Evolutionary conservation across 2,113 vertebrate species (phyloP).

Genomic region (Chloropsis cyanopogon): DNA sequence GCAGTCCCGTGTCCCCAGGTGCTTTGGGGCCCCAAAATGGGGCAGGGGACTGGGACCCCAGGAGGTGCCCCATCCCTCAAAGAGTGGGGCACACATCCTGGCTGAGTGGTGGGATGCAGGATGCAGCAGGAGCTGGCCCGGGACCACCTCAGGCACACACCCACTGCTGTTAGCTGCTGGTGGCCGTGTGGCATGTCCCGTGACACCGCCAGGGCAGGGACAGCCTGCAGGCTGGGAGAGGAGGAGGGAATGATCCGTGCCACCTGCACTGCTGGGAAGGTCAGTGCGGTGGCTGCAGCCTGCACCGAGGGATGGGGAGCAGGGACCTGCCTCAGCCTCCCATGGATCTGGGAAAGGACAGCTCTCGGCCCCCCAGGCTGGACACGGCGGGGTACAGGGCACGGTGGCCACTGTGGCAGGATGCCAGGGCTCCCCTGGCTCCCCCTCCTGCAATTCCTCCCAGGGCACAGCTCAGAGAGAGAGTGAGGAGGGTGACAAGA

Average conservation of each 20-base stretch:
- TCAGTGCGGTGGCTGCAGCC: accelerated
- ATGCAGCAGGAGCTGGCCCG: background rate
- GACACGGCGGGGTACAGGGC: accelerated
- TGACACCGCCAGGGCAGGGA: background rate
- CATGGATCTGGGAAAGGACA: accelerated
- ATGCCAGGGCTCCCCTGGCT: background rate
- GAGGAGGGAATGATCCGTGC: background rate
- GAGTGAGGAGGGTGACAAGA: background rate
- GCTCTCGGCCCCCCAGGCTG: background rate
- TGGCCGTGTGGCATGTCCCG: background rate
- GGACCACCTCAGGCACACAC: background rate
- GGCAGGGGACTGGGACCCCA: background rate
- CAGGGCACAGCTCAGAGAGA: background rate
- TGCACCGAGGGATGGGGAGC: accelerated
- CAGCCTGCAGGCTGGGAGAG: background rate
- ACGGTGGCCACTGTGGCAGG: accelerated
- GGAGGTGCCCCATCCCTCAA: background rate
- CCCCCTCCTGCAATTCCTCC: background rate
- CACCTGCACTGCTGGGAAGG: background rate
- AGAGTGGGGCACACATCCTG: accelerated
- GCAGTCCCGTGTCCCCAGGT: background rate
- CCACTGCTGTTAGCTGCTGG: accelerated
- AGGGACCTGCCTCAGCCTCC: background rate
- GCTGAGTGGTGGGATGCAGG: background rate
- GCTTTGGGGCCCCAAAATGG: background rate